These are phyloP conservation scores for Callaeas wilsoni DNA, from an alignment of 2,113 vertebrate genomes.

Conservation along the genomic window DNA sequence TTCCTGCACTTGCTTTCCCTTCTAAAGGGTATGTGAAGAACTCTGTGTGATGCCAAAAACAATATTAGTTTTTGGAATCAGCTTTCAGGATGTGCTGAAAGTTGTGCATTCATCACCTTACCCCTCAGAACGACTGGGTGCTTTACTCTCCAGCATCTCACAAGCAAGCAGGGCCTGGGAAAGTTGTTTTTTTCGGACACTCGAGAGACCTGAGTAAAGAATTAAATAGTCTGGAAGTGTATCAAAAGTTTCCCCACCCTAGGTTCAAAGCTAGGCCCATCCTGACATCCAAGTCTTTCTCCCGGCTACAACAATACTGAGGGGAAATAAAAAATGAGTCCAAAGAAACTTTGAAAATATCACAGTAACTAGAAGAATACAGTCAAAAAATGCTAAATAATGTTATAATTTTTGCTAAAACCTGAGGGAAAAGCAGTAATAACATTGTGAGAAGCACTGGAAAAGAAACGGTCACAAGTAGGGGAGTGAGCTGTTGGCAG, in stretches of 20 bases:
- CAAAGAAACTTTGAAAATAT: neutral
- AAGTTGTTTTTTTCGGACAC: neutral
- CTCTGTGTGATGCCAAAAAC: constrained; percentile 6
- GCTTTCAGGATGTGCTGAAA: constrained; percentile 57
- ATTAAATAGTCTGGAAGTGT: neutral
- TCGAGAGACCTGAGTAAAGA: neutral
- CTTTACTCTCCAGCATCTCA: constrained; percentile 6
- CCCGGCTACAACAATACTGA: neutral
- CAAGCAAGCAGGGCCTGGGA: constrained; percentile 5
- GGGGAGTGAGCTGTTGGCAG: neutral
- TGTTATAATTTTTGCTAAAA: neutral
- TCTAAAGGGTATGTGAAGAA: constrained; percentile 23
- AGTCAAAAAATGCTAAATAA: neutral
- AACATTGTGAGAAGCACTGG: neutral
- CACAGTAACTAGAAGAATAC: neutral
- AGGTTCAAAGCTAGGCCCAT: neutral
- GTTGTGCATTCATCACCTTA: constrained; percentile 38
- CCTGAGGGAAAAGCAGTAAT: neutral
- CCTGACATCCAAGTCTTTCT: neutral
- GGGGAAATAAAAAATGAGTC: neutral
- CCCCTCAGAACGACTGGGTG: constrained; percentile 21
- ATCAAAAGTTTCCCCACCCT: constrained; percentile 7
- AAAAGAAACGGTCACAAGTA: accelerated
- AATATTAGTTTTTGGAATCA: constrained; percentile 58
- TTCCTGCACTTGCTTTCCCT: constrained; percentile 7